Base-by-base conservation (phyloP, 2,113 vertebrate species). In the Nannobrachium achirus region DNA sequence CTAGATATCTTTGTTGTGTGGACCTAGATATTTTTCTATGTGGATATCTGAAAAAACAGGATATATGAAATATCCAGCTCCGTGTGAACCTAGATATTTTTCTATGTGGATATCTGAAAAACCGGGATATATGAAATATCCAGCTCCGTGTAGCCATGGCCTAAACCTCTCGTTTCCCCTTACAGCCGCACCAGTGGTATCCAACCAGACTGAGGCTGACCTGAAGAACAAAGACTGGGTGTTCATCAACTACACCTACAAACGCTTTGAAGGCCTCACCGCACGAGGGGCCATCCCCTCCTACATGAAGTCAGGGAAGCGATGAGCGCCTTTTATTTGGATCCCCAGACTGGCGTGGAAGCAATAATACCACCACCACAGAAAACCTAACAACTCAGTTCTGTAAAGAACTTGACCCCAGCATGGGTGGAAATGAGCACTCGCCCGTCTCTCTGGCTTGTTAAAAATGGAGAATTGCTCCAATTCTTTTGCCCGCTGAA, bases 151-250 rank as follows among this genome's bases (percentile, higher is more conserved):
- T n/a, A 33, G 19, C 25, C 11, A 33, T 20, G 7, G 19, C 58
- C 59, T 3, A 16, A 10, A 38, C 6, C 14, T 3, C 8, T 45
- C 13, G n/a, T 33, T 9, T 38, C 25, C 59, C 33, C 60, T 15
- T 57, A 6, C 53, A 88, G 87, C 56, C 8, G 42, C 83, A 3
- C 62, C 80, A 10, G 62, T 80, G 3, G 92, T 93, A 50, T 94
- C 94, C 78, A 98, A 95, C 72, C 97, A 98, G 59, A 94, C 95
- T 0, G 98, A 99, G 85, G 93, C 89, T 0, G 96, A 99, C 88
- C 94, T 97, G 87, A 99, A 99, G 92, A 99, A 95, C 92, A 99
- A 99, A 74, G 98, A 99, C 91, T 99, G 98, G 98, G 98, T 99
- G 87, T 99, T 99, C 89, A 95, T 99, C 91, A 99, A 99, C 85